These are phyloP conservation scores for Eurystomus glaucurus DNA, from an alignment of 2,797 vertebrate species.

Conservation along the genomic window DNA sequence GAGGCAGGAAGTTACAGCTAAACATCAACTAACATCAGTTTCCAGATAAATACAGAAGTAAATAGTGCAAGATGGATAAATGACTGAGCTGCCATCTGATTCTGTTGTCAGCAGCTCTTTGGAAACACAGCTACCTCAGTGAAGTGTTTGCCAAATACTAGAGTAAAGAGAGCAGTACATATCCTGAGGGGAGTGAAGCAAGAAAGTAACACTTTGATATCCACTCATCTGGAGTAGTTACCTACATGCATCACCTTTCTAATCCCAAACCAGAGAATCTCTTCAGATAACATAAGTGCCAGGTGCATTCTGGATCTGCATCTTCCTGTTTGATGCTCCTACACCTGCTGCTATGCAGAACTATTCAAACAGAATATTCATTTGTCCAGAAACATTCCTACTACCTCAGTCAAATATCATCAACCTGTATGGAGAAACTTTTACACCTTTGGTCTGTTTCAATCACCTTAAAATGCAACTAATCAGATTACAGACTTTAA, in stretches of 20 bases:
- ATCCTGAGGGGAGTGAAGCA: background rate
- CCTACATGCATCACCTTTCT: background rate
- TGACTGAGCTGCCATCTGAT: constrained; percentile 22
- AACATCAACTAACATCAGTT: constrained; percentile 23
- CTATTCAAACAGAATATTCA: background rate
- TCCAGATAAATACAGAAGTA: constrained; percentile 35
- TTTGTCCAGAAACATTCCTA: background rate
- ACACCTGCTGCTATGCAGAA: background rate
- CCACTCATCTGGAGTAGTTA: background rate
- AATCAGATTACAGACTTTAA: background rate
- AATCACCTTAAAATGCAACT: background rate
- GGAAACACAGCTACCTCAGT: background rate
- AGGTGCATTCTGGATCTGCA: background rate
- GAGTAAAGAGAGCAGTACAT: background rate
- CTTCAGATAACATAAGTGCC: background rate
- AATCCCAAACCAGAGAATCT: constrained; percentile 17
- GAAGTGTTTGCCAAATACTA: constrained; percentile 3
- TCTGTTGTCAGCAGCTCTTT: constrained; percentile 2
- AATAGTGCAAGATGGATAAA: background rate
- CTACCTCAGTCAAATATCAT: background rate
- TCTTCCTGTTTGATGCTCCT: background rate
- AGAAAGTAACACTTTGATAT: background rate
- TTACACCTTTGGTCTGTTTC: background rate
- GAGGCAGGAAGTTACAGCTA: background rate
- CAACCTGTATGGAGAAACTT: background rate